A percentile compares a stretch with the other conserved stretches of the same genome.
These are phyloP conservation scores for Labia minor DNA, from an alignment of 2,888 invertebrate species.

Conservation along the genomic window DNA sequence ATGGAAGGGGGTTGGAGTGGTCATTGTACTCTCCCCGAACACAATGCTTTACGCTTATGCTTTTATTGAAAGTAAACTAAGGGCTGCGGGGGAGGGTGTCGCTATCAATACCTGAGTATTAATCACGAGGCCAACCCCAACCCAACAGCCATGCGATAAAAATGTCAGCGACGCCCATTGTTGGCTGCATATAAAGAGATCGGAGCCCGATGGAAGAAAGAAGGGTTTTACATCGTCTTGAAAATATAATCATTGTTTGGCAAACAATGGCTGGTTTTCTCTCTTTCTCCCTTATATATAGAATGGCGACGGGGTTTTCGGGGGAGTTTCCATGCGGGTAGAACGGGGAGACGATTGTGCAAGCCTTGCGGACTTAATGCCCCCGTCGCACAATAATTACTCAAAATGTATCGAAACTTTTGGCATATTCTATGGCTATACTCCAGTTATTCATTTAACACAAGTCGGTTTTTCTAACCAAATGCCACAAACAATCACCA, in stretches of 20 bases:
- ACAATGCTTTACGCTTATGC: slow-evolving; percentile 14
- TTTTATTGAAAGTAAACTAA: slow-evolving; percentile 19
- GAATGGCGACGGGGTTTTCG: background rate
- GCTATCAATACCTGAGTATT: slow-evolving; percentile 26
- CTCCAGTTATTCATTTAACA: background rate
- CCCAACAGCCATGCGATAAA: slow-evolving; percentile 21
- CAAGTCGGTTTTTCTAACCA: background rate
- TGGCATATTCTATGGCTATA: background rate
- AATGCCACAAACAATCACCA: too few relatives aligned
- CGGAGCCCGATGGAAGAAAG: slow-evolving; percentile 13
- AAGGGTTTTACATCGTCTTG: slow-evolving; percentile 25
- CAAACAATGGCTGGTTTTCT: slow-evolving; percentile 24
- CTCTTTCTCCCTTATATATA: slow-evolving; percentile 13
- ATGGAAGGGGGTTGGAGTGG: slow-evolving; percentile 9
- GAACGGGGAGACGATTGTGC: slow-evolving; percentile 8
- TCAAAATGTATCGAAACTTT: slow-evolving; percentile 7
- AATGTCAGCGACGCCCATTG: slow-evolving; percentile 26
- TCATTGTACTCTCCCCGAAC: slow-evolving; percentile 17
- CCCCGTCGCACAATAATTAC: background rate
- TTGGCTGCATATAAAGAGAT: slow-evolving; percentile 25
- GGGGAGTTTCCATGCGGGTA: background rate
- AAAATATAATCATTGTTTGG: slow-evolving; percentile 27
- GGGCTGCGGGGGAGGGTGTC: background rate
- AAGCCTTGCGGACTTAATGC: slow-evolving; percentile 7
- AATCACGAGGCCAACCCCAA: slow-evolving; percentile 21